phyloP scores from a whole-genome alignment of 1,140 invertebrate species.

The Drosophila erecta region DNA sequence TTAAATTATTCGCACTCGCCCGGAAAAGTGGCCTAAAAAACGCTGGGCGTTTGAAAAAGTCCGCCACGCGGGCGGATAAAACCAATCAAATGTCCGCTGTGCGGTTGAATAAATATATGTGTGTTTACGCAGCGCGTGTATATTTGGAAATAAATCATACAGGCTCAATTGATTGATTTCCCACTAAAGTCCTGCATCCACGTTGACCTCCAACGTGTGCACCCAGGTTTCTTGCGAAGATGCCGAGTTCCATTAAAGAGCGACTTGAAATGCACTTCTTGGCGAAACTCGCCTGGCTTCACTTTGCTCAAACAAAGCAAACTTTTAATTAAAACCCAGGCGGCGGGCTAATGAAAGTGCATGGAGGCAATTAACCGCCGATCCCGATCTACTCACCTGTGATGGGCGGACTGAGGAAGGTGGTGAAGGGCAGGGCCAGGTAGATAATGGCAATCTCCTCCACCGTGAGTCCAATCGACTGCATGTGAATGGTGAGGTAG shows the following conservation, averaged over 20 bases:
- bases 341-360: slow-evolving; percentile 39
- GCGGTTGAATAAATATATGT: slow-evolving; percentile 6
- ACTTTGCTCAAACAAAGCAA: slow-evolving; percentile 16
- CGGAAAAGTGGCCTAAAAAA: slow-evolving; percentile 38
- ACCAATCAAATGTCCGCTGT: not conserved
- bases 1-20: slow-evolving; percentile 67
- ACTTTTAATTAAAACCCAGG: slow-evolving; percentile 55
- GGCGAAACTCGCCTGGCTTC: not conserved
- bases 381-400: slow-evolving; percentile 87
- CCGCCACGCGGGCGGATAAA: not conserved
- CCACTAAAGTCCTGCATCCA: too few relatives aligned
- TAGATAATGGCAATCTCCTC: slow-evolving; percentile 94
- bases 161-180: not conserved
- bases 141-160: not conserved
- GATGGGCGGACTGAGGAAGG: slow-evolving; percentile 91
- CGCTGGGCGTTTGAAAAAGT: slow-evolving; percentile 3
- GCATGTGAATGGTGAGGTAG: slow-evolving; percentile 94
- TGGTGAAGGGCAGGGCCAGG: slow-evolving; percentile 92
- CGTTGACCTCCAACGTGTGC: too few relatives aligned
- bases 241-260: too few relatives aligned
- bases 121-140: not conserved
- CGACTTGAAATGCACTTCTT: too few relatives aligned
- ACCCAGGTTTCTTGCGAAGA: too few relatives aligned
- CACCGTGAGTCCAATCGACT: slow-evolving; percentile 92
- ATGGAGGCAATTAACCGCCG: slow-evolving; percentile 16